phyloP scores from a whole-genome alignment of 2,797 vertebrate genomes.

The Tiaroga cobitis region DNA sequence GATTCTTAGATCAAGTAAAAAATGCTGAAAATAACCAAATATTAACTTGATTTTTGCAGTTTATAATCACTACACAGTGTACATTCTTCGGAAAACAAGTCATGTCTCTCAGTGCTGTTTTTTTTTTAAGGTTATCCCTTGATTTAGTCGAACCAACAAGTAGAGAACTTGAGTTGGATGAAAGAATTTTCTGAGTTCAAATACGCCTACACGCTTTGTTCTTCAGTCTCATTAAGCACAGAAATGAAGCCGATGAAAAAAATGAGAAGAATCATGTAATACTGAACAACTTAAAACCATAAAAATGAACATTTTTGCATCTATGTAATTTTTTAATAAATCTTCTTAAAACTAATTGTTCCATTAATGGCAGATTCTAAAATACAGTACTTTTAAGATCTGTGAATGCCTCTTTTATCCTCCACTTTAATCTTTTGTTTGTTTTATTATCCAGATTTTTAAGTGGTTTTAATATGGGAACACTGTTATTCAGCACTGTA shows the following conservation, averaged over 20 bases:
- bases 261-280: background rate
- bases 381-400: background rate
- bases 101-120: background rate
- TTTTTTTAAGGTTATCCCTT: background rate
- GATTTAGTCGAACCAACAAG: background rate
- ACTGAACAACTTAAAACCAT: background rate
- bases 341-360: no score
- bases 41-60: background rate
- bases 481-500: constrained; percentile 4
- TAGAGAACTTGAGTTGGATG: background rate
- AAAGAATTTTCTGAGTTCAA: background rate
- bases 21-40: background rate
- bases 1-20: background rate
- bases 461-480: background rate
- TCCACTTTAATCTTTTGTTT: background rate
- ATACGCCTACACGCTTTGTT: background rate
- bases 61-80: background rate
- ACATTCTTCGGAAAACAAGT: background rate
- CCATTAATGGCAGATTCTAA: background rate
- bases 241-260: background rate
- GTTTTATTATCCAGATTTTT: background rate
- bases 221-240: background rate
- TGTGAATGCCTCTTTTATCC: background rate
- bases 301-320: background rate
- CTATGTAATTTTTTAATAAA: background rate